A percentile compares a stretch with the other conserved stretches of the same genome.
Evolutionary conservation across 2,888 invertebrate species (phyloP).

Genomic region (Ditula angustiorana): DNA sequence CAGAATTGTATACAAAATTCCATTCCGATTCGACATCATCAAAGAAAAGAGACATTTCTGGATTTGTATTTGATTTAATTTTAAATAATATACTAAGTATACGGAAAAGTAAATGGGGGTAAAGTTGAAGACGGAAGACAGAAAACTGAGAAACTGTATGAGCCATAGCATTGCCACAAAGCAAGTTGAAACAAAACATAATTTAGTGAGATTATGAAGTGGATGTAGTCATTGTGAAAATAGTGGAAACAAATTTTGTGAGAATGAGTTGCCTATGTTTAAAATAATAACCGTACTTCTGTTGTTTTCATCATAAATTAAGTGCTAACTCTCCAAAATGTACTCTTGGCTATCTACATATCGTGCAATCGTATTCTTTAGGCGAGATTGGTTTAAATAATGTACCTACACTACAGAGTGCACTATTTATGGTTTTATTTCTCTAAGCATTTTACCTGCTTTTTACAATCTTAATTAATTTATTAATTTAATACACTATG

Average conservation of each 20-base stretch:
- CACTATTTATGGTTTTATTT: slow-evolving; percentile 59
- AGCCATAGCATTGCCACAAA: slow-evolving; percentile 84
- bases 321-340: slow-evolving; percentile 43
- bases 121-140: slow-evolving; percentile 53
- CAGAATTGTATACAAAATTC: background rate
- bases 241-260: slow-evolving; percentile 54
- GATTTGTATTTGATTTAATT: slow-evolving; percentile 18
- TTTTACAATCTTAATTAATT: slow-evolving; percentile 30
- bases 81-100: slow-evolving; percentile 32
- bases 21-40: background rate
- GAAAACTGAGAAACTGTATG: slow-evolving; percentile 59
- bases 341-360: slow-evolving; percentile 48
- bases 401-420: slow-evolving; percentile 65
- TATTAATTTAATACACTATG: slow-evolving; percentile 22
- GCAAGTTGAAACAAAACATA: slow-evolving; percentile 77
- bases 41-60: slow-evolving; percentile 32
- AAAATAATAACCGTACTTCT: slow-evolving; percentile 14
- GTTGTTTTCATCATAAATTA: slow-evolving; percentile 30
- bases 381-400: slow-evolving; percentile 48
- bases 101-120: slow-evolving; percentile 52
- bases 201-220: slow-evolving; percentile 69
- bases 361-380: slow-evolving; percentile 62
- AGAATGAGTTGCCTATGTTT: slow-evolving; percentile 54
- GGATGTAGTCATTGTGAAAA: slow-evolving; percentile 59
- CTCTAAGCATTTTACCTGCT: slow-evolving; percentile 38